Conservation (phyloP, 2,888 invertebrate species). For the Dryadula phaetusa region DNA sequence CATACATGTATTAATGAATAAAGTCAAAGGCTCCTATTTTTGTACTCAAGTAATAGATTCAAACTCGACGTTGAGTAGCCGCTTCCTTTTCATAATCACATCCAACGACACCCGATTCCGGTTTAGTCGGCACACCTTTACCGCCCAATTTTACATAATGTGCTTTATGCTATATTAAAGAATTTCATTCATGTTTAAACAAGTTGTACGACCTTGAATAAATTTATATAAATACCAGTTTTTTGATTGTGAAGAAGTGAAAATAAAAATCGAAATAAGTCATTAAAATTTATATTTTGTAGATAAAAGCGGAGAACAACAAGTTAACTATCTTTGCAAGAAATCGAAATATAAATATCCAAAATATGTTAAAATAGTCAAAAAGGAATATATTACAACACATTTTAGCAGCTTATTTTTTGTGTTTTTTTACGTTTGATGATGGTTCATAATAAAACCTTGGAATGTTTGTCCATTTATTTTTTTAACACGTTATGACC, state of each 20-base stretch:
- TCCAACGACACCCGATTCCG: slow-evolving; percentile 53
- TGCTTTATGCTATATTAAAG: slow-evolving; percentile 44
- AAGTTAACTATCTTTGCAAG: background rate
- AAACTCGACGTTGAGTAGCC: slow-evolving; percentile 54
- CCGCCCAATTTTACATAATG: slow-evolving; percentile 47
- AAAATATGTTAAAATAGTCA: background rate
- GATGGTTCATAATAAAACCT: background rate
- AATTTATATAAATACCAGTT: background rate
- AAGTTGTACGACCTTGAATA: slow-evolving; percentile 54
- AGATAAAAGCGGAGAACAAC: background rate
- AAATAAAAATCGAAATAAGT: slow-evolving; percentile 22
- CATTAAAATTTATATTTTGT: slow-evolving; percentile 30
- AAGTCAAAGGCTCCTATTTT: slow-evolving; percentile 35
- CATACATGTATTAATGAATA: slow-evolving; percentile 19
- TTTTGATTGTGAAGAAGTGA: slow-evolving; percentile 3
- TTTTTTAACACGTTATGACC: slow-evolving; percentile 38
- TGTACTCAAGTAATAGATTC: slow-evolving; percentile 52
- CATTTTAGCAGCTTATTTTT: background rate
- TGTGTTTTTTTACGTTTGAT: background rate
- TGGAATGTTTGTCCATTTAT: slow-evolving; percentile 11
- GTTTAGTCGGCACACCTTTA: slow-evolving; percentile 50
- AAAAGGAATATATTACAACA: background rate
- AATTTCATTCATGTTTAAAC: slow-evolving; percentile 50
- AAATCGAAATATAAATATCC: background rate
- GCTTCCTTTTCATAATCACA: slow-evolving; percentile 56